A percentile compares a stretch with the other conserved stretches of the same genome.
Evolutionary conservation across 2,888 invertebrate species (phyloP).

Genomic region (Arrhopalites spinosus): DNA sequence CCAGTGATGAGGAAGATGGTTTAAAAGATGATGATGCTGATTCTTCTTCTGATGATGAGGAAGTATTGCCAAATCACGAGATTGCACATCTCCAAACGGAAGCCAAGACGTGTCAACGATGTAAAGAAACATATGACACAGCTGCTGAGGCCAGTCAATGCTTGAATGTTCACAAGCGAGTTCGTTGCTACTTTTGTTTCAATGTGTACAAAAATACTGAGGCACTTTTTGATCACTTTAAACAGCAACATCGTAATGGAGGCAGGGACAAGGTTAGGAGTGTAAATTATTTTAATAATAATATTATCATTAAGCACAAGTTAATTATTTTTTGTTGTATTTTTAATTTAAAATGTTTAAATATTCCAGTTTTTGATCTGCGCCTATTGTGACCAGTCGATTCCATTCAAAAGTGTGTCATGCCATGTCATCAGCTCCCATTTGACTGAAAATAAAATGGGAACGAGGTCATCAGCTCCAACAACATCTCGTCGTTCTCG

Average conservation of each 20-base stretch:
- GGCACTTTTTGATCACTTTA: slow-evolving; percentile 48
- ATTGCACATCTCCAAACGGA: background rate
- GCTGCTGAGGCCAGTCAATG: slow-evolving; percentile 15
- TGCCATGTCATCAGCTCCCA: slow-evolving; percentile 51
- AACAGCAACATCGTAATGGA: slow-evolving; percentile 37
- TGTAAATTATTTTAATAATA: too few relatives aligned
- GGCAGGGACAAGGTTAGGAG: slow-evolving; percentile 35
- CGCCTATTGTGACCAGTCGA: slow-evolving; percentile 44
- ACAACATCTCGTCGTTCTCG: too few relatives aligned
- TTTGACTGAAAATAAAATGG: background rate
- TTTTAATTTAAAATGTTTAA: too few relatives aligned
- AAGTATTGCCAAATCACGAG: too few relatives aligned
- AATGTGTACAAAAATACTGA: slow-evolving; percentile 44
- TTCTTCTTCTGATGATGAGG: too few relatives aligned
- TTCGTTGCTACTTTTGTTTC: slow-evolving; percentile 54
- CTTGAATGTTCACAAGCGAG: slow-evolving; percentile 34
- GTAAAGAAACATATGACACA: slow-evolving; percentile 18
- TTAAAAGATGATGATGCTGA: too few relatives aligned
- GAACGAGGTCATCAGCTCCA: too few relatives aligned
- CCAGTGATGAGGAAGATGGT: too few relatives aligned
- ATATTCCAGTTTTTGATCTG: slow-evolving; percentile 38
- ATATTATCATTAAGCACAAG: too few relatives aligned
- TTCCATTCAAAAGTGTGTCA: slow-evolving; percentile 50
- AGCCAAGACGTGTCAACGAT: slow-evolving; percentile 28
- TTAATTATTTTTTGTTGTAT: too few relatives aligned